These are phyloP conservation scores for Dugesia japonica DNA, from an alignment of 2,888 invertebrate species.

Conservation along the genomic window DNA sequence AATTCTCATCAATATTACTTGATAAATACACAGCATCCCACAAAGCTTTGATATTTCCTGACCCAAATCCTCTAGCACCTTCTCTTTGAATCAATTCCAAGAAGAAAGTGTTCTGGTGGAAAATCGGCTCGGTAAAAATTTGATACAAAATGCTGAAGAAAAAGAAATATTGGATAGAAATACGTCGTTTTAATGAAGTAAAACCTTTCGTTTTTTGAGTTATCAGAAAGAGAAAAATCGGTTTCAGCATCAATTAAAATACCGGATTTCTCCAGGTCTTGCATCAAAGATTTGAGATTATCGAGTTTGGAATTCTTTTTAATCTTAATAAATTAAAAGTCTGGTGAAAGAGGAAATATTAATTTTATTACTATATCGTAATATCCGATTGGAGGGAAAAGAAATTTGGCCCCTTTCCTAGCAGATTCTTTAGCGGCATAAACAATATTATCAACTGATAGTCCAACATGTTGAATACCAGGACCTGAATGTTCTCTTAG, in stretches of 20 bases:
- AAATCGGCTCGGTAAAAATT: slow-evolving; percentile 49
- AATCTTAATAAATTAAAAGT: background rate
- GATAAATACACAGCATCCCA: slow-evolving; percentile 45
- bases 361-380: slow-evolving; percentile 38
- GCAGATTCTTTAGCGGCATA: slow-evolving; percentile 41
- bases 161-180: too few species aligned
- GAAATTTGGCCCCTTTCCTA: slow-evolving; percentile 43
- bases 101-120: slow-evolving; percentile 49
- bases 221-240: too few species aligned
- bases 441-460: slow-evolving; percentile 44
- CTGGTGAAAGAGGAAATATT: too few species aligned
- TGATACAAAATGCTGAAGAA: slow-evolving; percentile 48
- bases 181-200: too few species aligned
- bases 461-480: slow-evolving; percentile 50
- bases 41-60: slow-evolving; percentile 50
- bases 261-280: background rate
- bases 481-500: slow-evolving; percentile 47
- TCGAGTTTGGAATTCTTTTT: background rate
- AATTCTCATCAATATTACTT: background rate
- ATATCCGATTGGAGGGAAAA: slow-evolving; percentile 48
- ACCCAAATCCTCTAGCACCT: slow-evolving; percentile 50
- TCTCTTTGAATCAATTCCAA: slow-evolving; percentile 49
- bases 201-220: too few species aligned
- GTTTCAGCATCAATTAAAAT: background rate
- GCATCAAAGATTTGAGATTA: background rate